phyloP scores from a whole-genome alignment of 1,140 invertebrate genomes.

The Octopus sinensis region DNA sequence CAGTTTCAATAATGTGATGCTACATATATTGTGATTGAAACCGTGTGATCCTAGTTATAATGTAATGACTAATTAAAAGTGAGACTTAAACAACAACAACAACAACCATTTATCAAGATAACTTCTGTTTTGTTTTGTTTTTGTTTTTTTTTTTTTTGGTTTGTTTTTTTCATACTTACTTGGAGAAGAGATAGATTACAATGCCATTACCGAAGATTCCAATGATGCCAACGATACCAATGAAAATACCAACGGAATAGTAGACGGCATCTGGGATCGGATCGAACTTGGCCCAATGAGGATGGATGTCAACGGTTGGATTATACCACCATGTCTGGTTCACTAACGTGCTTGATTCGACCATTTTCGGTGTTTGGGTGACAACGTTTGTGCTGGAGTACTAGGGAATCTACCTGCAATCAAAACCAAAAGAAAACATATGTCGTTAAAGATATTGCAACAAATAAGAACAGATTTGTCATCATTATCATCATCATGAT shows the following conservation, averaged over 20 bases:
- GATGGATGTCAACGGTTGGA: conserved; percentile 42
- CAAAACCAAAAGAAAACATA: background rate
- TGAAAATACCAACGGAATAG: conserved; percentile 72
- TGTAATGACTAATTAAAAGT: too few relatives aligned
- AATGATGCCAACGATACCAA: conserved; percentile 70
- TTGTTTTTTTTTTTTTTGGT: too few relatives aligned
- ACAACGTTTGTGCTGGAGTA: background rate
- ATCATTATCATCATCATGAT: background rate
- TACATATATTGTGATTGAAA: too few relatives aligned
- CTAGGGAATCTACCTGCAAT: background rate
- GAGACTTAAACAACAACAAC: too few relatives aligned
- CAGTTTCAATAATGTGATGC: too few relatives aligned
- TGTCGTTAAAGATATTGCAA: background rate
- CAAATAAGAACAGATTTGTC: background rate
- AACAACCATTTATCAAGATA: too few relatives aligned
- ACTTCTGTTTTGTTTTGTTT: too few relatives aligned
- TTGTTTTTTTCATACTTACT: conserved; percentile 37
- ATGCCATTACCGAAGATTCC: conserved; percentile 77
- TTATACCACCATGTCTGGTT: conserved; percentile 21
- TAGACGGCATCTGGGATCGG: conserved; percentile 57
- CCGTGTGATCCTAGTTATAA: too few relatives aligned
- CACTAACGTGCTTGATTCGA: background rate
- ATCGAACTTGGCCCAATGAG: conserved; percentile 46
- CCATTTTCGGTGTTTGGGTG: background rate
- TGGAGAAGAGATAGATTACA: conserved; percentile 79